Evolutionary conservation across 2,888 invertebrate genomes (phyloP).

Genomic region (Orthosia cruda): DNA sequence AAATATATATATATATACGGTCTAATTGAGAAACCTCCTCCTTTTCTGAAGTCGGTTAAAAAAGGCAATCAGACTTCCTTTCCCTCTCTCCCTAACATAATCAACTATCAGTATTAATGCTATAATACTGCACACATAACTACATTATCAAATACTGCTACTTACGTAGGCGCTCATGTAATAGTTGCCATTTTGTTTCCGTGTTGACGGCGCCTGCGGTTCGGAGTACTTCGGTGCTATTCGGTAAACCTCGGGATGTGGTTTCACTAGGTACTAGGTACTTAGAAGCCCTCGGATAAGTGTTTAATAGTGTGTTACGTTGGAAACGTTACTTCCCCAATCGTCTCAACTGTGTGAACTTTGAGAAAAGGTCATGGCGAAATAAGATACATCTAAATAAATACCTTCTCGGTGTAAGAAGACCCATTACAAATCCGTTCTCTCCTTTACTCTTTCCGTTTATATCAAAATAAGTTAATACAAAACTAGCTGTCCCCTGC

Average conservation of each 20-base stretch:
- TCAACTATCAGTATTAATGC: slow-evolving; percentile 21
- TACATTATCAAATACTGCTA: slow-evolving; percentile 48
- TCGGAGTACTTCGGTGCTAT: slow-evolving; percentile 8
- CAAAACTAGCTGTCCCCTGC: too few relatives aligned
- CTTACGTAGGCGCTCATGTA: slow-evolving; percentile 63
- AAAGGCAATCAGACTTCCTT: too few relatives aligned
- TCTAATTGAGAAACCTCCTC: too few relatives aligned
- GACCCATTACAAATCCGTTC: neutral
- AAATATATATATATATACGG: too few relatives aligned
- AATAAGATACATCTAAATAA: neutral
- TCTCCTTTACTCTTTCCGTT: too few relatives aligned
- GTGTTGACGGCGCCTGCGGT: slow-evolving; percentile 38
- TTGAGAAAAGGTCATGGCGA: neutral
- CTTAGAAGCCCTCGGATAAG: slow-evolving; percentile 34
- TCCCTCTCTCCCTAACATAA: neutral
- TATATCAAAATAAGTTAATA: too few relatives aligned
- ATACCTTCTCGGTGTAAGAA: neutral
- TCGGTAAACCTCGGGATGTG: slow-evolving; percentile 19
- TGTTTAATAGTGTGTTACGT: slow-evolving; percentile 20
- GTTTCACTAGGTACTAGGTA: slow-evolving; percentile 58
- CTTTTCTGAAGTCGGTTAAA: too few relatives aligned
- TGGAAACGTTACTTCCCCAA: neutral
- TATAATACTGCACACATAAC: slow-evolving; percentile 36
- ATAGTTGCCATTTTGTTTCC: slow-evolving; percentile 40
- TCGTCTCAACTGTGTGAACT: neutral